phyloP scores from a whole-genome alignment of 2,113 vertebrate genomes.

The Paraplagusia blochii region DNA sequence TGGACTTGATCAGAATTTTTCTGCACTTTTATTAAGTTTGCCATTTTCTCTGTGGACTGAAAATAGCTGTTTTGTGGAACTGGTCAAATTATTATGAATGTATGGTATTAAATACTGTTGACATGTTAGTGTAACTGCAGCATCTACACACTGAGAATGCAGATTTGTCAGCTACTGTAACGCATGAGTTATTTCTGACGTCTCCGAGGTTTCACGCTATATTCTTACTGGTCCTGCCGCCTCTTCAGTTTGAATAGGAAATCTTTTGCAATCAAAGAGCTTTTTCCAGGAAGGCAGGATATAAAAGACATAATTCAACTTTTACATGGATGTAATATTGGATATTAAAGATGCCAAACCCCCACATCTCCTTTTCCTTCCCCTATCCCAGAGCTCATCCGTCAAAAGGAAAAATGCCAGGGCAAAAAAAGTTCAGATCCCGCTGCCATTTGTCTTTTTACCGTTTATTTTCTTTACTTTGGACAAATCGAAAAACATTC shows the following conservation, averaged over 20 bases:
- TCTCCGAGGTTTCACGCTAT: constrained; percentile 21
- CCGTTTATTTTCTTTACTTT: constrained; percentile 69
- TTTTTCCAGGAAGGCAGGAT: constrained; percentile 51
- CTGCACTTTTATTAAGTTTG: no score
- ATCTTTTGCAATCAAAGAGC: constrained; percentile 58
- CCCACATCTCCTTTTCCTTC: constrained; percentile 37
- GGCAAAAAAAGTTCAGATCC: constrained; percentile 59
- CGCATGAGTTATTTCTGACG: constrained; percentile 29
- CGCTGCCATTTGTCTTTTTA: constrained; percentile 61
- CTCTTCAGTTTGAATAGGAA: constrained; percentile 53
- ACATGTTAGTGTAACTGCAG: no score
- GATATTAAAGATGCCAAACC: constrained; percentile 55
- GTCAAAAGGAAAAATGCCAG: constrained; percentile 68
- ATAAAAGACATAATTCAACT: constrained; percentile 61
- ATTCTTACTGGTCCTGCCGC: constrained; percentile 35
- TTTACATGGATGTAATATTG: constrained; percentile 53
- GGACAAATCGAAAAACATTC: constrained; percentile 52
- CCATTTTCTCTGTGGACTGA: no score
- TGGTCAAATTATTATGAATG: no score
- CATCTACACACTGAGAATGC: no score
- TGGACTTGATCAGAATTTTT: no score
- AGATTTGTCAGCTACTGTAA: constrained; percentile 4
- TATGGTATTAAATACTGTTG: no score
- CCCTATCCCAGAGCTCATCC: constrained; percentile 57
- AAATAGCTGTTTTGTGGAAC: no score